phyloP scores from a whole-genome alignment of 2,797 vertebrate species.

The Pelodytes ibericus region DNA sequence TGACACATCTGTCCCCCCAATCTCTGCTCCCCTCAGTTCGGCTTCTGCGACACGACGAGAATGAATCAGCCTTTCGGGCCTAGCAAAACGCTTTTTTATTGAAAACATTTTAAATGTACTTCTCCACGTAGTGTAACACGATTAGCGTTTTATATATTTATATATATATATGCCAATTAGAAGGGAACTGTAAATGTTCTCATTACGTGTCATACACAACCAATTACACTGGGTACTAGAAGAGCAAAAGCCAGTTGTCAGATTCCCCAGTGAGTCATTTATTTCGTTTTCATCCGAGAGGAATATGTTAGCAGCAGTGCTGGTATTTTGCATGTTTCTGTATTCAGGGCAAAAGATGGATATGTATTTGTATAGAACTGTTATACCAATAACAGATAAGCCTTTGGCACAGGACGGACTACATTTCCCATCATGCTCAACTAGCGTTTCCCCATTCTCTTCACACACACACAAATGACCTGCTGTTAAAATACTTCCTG shows the following conservation, averaged over 20 bases:
- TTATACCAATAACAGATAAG: too few species aligned
- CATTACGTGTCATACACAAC: slow-evolving; percentile 35
- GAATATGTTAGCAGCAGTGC: slow-evolving; percentile 24
- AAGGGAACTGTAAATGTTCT: slow-evolving; percentile 31
- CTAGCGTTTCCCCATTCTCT: too few species aligned
- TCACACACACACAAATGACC: too few species aligned
- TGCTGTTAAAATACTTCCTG: too few species aligned
- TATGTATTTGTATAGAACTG: neutral
- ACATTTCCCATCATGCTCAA: too few species aligned
- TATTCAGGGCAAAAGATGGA: neutral
- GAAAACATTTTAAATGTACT: slow-evolving; percentile 7
- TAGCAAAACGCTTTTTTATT: too few species aligned
- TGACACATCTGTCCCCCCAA: too few species aligned
- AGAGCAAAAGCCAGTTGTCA: slow-evolving; percentile 37
- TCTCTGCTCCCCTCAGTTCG: too few species aligned
- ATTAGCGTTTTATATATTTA: neutral
- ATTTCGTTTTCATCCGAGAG: slow-evolving; percentile 15
- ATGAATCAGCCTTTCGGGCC: too few species aligned
- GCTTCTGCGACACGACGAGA: too few species aligned
- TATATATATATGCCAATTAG: slow-evolving; percentile 39
- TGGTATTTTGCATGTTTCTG: slow-evolving; percentile 11
- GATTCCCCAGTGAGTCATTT: slow-evolving; percentile 37
- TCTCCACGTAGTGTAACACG: neutral
- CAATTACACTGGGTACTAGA: slow-evolving; percentile 33
- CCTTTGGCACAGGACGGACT: too few species aligned